phyloP scores from a whole-genome alignment of 2,113 vertebrate species.

The Okapia johnstoni region DNA sequence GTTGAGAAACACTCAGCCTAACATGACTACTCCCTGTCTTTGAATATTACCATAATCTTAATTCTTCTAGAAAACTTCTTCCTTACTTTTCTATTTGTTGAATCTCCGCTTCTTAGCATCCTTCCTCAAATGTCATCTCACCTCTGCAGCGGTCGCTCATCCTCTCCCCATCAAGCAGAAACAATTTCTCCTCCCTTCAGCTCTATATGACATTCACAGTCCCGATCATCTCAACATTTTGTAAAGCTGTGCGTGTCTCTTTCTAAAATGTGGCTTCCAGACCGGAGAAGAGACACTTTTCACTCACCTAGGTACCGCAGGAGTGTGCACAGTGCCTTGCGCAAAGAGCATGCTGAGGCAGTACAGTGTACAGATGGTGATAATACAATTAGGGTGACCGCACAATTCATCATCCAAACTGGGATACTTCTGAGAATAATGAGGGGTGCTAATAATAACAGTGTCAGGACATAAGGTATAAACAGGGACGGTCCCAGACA shows the following conservation, averaged over 20 bases:
- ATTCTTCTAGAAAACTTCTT: neutral
- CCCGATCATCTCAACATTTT: neutral
- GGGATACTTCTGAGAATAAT: neutral
- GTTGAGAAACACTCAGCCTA: neutral
- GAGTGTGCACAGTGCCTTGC: neutral
- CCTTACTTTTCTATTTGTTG: neutral
- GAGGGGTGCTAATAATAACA: neutral
- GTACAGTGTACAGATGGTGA: rapidly evolving
- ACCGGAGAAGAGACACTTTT: neutral
- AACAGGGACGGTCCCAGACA: neutral
- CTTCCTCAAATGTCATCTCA: neutral
- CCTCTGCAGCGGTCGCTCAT: neutral
- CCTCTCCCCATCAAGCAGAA: neutral
- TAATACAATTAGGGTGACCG: no score
- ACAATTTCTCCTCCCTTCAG: neutral
- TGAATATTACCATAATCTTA: neutral
- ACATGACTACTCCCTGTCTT: neutral
- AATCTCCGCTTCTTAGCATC: neutral
- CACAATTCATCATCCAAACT: neutral
- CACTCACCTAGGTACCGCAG: neutral
- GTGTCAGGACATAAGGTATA: neutral
- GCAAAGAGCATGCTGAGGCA: neutral
- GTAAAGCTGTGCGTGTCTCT: neutral
- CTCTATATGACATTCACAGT: neutral
- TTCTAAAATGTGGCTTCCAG: neutral